Conservation (phyloP, 1,140 invertebrate genomes). For the Phenacoccus solenopsis region DNA sequence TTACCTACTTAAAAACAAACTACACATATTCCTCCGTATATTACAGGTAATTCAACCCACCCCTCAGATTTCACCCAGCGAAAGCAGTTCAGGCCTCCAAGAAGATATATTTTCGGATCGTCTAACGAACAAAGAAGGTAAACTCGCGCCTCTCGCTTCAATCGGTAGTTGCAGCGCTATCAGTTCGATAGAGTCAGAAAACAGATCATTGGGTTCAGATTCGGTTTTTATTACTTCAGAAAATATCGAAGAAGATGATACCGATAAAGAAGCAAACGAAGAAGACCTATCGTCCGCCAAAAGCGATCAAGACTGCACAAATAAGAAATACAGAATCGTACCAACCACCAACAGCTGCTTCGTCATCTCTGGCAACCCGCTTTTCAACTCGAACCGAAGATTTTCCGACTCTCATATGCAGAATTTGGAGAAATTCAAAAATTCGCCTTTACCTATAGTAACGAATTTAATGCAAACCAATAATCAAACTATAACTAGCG, state of each 20-base stretch:
- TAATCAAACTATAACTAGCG: background rate
- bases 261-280: background rate
- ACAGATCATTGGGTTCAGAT: constrained; percentile 5
- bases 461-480: background rate
- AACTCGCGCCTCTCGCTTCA: constrained; percentile 11
- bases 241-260: constrained; percentile 5
- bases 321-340: constrained; percentile 6
- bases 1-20: background rate
- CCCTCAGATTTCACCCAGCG: constrained; percentile 4
- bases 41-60: background rate
- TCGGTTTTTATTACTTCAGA: background rate
- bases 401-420: constrained; percentile 5
- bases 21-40: background rate
- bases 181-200: constrained; percentile 4
- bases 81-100: constrained; percentile 6
- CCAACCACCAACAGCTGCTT: background rate
- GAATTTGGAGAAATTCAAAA: background rate
- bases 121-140: background rate
- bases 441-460: background rate
- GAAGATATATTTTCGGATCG: background rate
- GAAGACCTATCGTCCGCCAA: background rate
- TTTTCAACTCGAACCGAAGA: background rate
- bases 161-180: constrained; percentile 16
- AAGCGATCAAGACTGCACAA: constrained; percentile 8
- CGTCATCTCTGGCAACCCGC: background rate